Base-by-base conservation (phyloP, 2,797 vertebrate species). In the Chloroceryle inda region DNA sequence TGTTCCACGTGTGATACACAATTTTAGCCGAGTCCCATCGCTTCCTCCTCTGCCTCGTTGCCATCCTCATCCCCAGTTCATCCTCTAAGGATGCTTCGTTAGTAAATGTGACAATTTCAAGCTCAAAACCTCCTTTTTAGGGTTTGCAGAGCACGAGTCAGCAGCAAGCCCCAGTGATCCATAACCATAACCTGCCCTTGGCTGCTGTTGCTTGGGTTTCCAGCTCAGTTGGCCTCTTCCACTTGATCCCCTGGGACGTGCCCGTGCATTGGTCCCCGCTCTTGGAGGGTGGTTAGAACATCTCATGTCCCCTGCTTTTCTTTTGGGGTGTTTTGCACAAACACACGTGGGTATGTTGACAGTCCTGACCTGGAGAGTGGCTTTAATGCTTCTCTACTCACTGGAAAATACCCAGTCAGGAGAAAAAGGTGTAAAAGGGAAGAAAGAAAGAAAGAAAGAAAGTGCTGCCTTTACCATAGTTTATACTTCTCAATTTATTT, bases 311-410 rank as follows among this genome's bases (percentile, higher is more conserved):
- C 58, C 38, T 52, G 44, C 4, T 61, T 85, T 79, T 21, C 20
- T 38, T 55, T 15, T 8, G 21, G n/a, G 45, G 15, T 47, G 14
- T 52, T 52, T 63, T 58, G 61, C n/a, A 26, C 27, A 38, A 16
- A 13, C 2, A 1, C n/a, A 5, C 2, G 2, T 5, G 2, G 4
- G 10, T 4, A 2, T 1, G 1, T 17, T 7, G 45, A 18, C 49
- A 44, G 11, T 44, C 23, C 45, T 49, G 64, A 56, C 29, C 29
- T 20, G 5, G 15, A 29, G 23, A 21, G 12, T 0, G 4, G 45
- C 8, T 61, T 50, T 61, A 22, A 33, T 61, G 4, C 18, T 77
- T 18, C 23, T 53, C 27, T 81, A 67, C 52, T 35, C 33, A 2
- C 37, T 38, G 23, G 29, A 44, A 88, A 79, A 71, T 19, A 53